A percentile compares a stretch with the other conserved stretches of the same genome.
phyloP scores from a whole-genome alignment of 2,797 vertebrate genomes.

The Lacerta agilis region DNA sequence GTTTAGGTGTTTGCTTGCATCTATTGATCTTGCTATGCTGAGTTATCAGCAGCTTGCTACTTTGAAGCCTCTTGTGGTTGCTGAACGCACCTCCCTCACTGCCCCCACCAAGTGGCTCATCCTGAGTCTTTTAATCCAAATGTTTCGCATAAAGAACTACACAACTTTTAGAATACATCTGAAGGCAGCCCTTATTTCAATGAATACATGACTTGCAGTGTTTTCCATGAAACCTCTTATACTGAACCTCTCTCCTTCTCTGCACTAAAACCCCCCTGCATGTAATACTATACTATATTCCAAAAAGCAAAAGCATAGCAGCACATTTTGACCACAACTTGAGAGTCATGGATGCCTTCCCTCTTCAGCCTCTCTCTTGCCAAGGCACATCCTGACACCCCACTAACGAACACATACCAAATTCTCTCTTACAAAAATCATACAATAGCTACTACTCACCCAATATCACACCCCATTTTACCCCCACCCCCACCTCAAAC shows the following conservation, averaged over 20 bases:
- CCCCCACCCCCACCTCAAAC: no score
- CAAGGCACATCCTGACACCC: no score
- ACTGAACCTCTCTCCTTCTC: background rate
- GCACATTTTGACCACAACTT: no score
- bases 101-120: background rate
- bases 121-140: background rate
- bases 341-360: no score
- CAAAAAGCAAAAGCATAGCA: no score
- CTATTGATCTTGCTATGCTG: background rate
- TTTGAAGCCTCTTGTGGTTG: background rate
- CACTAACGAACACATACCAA: no score
- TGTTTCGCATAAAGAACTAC: background rate
- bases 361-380: no score
- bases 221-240: background rate
- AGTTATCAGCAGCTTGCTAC: background rate
- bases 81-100: background rate
- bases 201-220: accelerated
- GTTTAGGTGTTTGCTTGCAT: background rate
- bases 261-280: background rate
- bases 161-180: no score
- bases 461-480: no score
- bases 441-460: no score
- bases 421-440: no score
- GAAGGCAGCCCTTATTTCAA: background rate
- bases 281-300: no score